Evolutionary conservation across 1,140 invertebrate genomes (phyloP).

Genomic region (Drosophila funebris): DNA sequence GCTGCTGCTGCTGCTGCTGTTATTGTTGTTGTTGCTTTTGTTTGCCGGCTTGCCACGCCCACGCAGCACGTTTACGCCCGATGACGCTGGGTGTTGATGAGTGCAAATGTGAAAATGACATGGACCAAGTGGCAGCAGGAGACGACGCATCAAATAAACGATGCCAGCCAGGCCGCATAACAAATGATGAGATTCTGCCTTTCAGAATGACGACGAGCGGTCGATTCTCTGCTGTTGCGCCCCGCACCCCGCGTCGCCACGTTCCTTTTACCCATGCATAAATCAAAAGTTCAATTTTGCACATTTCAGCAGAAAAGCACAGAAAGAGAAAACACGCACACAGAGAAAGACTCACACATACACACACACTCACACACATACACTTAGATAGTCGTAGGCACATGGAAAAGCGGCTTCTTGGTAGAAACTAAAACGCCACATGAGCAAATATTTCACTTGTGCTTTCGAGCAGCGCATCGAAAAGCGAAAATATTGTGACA

Average conservation of each 20-base stretch:
- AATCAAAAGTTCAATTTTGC: conserved; percentile 72
- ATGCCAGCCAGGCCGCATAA: conserved; percentile 57
- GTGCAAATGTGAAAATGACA: conserved; percentile 73
- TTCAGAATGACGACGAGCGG: conserved; percentile 23
- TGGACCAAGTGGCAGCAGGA: conserved; percentile 36
- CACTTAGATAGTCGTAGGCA: conserved; percentile 4
- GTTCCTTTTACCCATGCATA: conserved; percentile 59
- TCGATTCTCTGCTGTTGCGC: conserved; percentile 34
- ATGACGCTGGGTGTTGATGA: conserved; percentile 58
- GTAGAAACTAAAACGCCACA: conserved; percentile 72
- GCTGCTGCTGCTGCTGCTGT: too few relatives aligned
- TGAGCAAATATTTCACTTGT: conserved; percentile 79
- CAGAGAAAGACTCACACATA: conserved; percentile 15
- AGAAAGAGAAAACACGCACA: conserved; percentile 23
- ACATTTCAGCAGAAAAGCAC: conserved; percentile 51
- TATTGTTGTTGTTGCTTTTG: conserved; percentile 24
- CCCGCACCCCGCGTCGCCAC: too few relatives aligned
- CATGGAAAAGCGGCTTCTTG: conserved; percentile 42
- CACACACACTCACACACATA: not conserved
- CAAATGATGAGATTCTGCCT: conserved; percentile 69
- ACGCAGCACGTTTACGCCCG: conserved; percentile 20
- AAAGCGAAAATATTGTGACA: conserved; percentile 82
- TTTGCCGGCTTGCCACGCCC: conserved; percentile 68
- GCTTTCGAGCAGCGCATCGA: conserved; percentile 77
- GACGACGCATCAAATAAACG: conserved; percentile 53